A percentile compares a stretch with the other conserved stretches of the same genome.
Conservation (phyloP, 2,888 invertebrate genomes). For the Pterobdella sp. region DNA sequence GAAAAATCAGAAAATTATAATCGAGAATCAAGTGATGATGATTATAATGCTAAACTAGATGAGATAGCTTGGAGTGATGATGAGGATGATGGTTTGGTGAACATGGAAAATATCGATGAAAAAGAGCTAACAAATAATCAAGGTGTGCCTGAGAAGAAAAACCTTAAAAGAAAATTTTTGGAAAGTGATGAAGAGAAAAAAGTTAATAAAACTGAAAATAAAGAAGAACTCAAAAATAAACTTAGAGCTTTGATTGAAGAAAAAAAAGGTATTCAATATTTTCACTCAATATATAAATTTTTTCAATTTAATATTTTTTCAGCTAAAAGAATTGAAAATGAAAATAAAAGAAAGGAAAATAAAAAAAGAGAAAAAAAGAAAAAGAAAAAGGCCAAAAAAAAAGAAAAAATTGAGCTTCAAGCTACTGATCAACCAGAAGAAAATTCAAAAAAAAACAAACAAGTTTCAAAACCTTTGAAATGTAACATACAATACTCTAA, state of each 20-base stretch:
- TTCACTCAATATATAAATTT: background rate
- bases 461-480: background rate
- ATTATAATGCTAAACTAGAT: background rate
- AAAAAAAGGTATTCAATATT: background rate
- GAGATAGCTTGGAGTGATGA: conserved; percentile 11
- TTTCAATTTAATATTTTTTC: background rate
- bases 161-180: background rate
- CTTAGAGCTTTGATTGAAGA: background rate
- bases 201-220: background rate
- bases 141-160: too few relatives aligned
- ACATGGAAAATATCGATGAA: background rate
- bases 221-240: background rate
- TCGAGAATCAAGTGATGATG: conserved; percentile 8
- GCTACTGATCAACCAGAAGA: background rate
- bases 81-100: conserved; percentile 1
- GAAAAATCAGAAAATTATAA: background rate
- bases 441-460: background rate
- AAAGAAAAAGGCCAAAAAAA: background rate
- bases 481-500: background rate
- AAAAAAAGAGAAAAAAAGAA: background rate
- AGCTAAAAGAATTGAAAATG: background rate
- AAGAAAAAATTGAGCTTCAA: background rate
- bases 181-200: background rate
- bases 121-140: too few relatives aligned
- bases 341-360: conserved; percentile 4